These are phyloP conservation scores for Zootoca vivipara DNA, from an alignment of 2,113 vertebrate species.

Conservation along the genomic window DNA sequence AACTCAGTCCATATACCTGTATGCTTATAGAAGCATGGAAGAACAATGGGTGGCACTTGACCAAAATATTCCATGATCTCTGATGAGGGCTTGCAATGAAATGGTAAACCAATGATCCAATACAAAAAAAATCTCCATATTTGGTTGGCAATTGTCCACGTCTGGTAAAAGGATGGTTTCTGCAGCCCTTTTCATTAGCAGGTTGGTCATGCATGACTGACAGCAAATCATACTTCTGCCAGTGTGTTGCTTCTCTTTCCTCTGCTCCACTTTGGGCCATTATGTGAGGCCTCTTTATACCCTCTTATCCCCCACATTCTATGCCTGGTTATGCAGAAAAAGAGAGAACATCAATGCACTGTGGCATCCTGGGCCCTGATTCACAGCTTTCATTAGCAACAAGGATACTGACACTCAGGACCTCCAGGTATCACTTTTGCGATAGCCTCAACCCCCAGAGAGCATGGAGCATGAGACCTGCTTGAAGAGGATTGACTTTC, in stretches of 20 bases:
- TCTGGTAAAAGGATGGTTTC: not conserved
- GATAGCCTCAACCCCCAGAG: not conserved
- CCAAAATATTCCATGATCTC: not conserved
- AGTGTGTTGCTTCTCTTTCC: not conserved
- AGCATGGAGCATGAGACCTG: not conserved
- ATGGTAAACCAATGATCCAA: not conserved
- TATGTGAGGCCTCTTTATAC: not conserved
- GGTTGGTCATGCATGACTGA: not conserved
- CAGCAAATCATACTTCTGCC: too few species aligned
- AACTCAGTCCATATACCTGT: too few species aligned
- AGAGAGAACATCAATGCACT: not conserved
- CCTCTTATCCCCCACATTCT: not conserved
- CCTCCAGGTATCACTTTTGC: not conserved
- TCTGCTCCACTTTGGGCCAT: fast-evolving
- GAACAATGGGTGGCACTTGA: not conserved
- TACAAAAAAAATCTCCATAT: not conserved
- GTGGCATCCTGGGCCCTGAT: not conserved
- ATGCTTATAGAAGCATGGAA: not conserved
- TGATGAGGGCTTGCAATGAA: not conserved
- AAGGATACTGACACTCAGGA: slow-evolving; percentile 10
- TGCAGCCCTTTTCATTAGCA: not conserved
- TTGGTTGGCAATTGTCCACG: too few species aligned
- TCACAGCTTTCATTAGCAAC: not conserved
- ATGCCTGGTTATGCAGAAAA: fast-evolving
- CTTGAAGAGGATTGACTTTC: slow-evolving; percentile 17